Conservation (phyloP, 2,113 vertebrate species). For the Eulacestoma nigropectus region DNA sequence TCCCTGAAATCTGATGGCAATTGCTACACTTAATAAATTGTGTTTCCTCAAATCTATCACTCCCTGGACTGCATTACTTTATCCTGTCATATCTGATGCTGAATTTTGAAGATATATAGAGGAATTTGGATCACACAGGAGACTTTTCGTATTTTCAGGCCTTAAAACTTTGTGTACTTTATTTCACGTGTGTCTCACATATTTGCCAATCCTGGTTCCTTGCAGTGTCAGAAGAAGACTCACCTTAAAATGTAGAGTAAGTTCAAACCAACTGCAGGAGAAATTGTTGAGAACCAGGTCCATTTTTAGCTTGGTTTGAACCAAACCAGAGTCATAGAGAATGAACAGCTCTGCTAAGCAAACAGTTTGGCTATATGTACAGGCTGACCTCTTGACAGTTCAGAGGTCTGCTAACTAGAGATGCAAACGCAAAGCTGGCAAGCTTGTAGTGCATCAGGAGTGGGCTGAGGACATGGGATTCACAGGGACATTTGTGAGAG, state of each 20-base stretch:
- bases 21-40: neutral
- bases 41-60: neutral
- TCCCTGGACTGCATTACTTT: neutral
- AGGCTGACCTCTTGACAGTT: neutral
- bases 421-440: neutral
- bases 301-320: neutral
- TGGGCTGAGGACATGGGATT: neutral
- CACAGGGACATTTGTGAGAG: neutral
- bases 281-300: neutral
- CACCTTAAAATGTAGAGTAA: neutral
- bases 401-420: neutral
- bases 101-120: neutral
- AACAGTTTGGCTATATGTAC: neutral
- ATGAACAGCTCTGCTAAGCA: neutral
- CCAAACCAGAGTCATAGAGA: neutral
- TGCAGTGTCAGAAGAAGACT: fast-evolving
- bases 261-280: neutral
- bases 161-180: neutral
- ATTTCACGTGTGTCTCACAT: fast-evolving
- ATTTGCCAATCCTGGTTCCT: neutral
- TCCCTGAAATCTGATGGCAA: neutral
- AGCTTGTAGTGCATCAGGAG: neutral
- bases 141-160: neutral
- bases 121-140: neutral
- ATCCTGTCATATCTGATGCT: neutral